phyloP scores from a whole-genome alignment of 1,140 invertebrate species.

The Cydia strobilella region DNA sequence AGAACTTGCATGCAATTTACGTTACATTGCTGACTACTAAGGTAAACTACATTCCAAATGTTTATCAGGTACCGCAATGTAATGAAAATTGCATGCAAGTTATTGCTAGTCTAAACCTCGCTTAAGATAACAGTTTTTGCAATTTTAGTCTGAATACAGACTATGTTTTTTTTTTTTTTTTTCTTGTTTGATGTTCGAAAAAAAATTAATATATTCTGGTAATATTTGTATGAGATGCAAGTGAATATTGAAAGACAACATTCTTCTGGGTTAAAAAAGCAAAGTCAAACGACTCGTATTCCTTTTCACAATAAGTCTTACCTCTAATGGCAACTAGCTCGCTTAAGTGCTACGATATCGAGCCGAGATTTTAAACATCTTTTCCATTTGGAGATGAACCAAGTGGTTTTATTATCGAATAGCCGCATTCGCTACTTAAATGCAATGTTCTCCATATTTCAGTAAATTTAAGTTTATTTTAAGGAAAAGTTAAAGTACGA shows the following conservation, averaged over 20 bases:
- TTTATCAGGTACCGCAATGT: too few species aligned
- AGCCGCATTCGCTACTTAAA: slow-evolving; percentile 47
- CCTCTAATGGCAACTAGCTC: slow-evolving; percentile 12
- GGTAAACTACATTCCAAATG: too few species aligned
- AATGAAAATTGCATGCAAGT: too few species aligned
- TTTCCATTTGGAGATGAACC: slow-evolving; percentile 70
- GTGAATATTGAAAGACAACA: not conserved
- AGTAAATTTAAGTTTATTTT: slow-evolving; percentile 34
- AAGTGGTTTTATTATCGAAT: slow-evolving; percentile 71
- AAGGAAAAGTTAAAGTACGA: not conserved
- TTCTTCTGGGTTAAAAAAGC: not conserved
- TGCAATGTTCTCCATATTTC: slow-evolving; percentile 38
- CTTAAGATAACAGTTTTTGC: too few species aligned
- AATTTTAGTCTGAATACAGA: too few species aligned
- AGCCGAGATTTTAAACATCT: slow-evolving; percentile 58
- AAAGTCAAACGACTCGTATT: not conserved
- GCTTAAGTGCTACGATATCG: slow-evolving; percentile 53
- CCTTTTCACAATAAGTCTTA: slow-evolving; percentile 13
- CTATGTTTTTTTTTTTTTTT: too few species aligned
- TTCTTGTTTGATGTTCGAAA: too few species aligned
- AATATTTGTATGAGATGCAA: not conserved
- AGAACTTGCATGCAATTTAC: too few species aligned
- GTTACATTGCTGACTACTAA: too few species aligned
- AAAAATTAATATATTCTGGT: too few species aligned
- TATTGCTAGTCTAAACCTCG: too few species aligned